Evolutionary conservation across 2,888 invertebrate genomes (phyloP).

Genomic region (Philhelius pedissequus): DNA sequence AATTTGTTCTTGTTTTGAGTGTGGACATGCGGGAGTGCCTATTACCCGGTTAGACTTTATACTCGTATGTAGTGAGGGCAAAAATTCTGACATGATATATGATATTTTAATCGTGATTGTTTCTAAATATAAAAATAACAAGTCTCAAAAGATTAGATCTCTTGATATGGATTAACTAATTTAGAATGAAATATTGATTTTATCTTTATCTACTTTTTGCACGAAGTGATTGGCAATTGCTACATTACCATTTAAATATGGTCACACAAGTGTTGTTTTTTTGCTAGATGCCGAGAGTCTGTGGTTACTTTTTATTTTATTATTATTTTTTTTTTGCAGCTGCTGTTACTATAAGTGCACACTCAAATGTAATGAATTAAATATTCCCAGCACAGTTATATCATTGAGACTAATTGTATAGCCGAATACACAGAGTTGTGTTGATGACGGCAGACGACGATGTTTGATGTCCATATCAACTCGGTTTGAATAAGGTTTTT

Average conservation of each 20-base stretch:
- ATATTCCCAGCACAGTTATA: constrained; percentile 38
- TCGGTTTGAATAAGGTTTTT: neutral
- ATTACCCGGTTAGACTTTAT: constrained; percentile 41
- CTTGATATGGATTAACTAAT: constrained; percentile 53
- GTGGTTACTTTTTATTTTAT: neutral
- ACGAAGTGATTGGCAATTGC: constrained; percentile 37
- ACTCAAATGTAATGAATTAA: constrained; percentile 20
- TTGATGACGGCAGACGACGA: neutral
- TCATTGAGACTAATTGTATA: constrained; percentile 3
- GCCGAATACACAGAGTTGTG: neutral
- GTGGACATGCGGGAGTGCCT: constrained; percentile 21
- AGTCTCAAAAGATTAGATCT: constrained; percentile 18
- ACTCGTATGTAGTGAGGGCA: neutral
- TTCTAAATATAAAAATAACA: neutral
- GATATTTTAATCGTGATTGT: constrained; percentile 62
- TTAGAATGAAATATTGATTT: constrained; percentile 56
- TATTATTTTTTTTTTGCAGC: neutral
- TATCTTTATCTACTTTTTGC: neutral
- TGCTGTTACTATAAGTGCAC: neutral
- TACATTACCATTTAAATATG: constrained; percentile 57
- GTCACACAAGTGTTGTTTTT: constrained; percentile 30
- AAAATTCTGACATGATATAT: constrained; percentile 59
- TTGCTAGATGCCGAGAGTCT: neutral
- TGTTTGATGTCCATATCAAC: constrained; percentile 1
- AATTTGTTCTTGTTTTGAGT: neutral